A percentile compares a stretch with the other conserved stretches of the same genome.
Evolutionary conservation across 2,888 invertebrate species (phyloP).

Genomic region (Galerucella pusilla): DNA sequence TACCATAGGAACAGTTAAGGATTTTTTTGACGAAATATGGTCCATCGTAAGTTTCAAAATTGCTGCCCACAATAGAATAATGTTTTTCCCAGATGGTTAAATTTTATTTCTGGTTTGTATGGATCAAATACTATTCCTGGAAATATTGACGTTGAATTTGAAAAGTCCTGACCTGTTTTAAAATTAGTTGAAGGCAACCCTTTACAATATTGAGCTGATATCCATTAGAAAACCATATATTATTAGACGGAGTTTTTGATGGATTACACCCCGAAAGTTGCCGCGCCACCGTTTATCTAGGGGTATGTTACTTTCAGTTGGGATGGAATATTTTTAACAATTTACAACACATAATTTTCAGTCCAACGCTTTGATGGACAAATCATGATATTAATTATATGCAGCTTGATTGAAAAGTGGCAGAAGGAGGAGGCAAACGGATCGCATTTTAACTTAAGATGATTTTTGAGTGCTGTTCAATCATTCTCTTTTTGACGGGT

Average conservation of each 20-base stretch:
- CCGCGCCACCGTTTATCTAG: constrained; percentile 18
- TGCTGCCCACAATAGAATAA: too few species aligned
- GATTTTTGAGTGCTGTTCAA: constrained; percentile 26
- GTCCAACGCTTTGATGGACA: constrained; percentile 42
- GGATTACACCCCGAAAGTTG: constrained; percentile 19
- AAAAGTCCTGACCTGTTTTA: background rate
- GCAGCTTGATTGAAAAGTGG: constrained; percentile 40
- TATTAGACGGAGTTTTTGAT: constrained; percentile 25
- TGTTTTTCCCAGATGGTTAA: too few species aligned
- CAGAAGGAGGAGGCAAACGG: constrained; percentile 20
- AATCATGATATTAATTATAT: constrained; percentile 44
- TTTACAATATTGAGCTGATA: constrained; percentile 18
- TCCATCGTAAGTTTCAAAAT: too few species aligned
- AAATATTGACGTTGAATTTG: background rate
- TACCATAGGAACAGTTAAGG: too few species aligned
- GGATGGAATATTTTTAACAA: constrained; percentile 14
- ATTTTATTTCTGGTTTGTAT: too few species aligned
- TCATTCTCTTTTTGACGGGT: constrained; percentile 19
- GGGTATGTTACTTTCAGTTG: constrained; percentile 1
- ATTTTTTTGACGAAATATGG: too few species aligned
- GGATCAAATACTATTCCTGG: background rate
- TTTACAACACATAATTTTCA: constrained; percentile 35
- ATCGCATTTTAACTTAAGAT: constrained; percentile 23
- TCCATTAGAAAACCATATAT: constrained; percentile 24
- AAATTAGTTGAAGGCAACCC: background rate